phyloP scores from a whole-genome alignment of 2,888 invertebrate genomes.

The Sarcophaga carnaria region DNA sequence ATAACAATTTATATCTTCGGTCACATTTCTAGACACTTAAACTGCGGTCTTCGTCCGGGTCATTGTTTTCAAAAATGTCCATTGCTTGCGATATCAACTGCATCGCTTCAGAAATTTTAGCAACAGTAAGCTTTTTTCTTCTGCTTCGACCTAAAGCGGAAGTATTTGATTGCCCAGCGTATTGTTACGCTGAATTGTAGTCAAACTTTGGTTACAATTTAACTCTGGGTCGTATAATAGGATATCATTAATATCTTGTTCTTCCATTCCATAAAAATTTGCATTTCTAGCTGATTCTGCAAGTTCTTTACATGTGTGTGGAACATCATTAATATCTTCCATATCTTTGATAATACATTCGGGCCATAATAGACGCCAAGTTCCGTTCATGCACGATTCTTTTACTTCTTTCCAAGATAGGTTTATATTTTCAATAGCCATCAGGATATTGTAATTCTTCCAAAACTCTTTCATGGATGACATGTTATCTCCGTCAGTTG shows the following conservation, averaged over 20 bases:
- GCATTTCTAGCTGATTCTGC: slow-evolving; percentile 17
- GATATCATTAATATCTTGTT: slow-evolving; percentile 29
- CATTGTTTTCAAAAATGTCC: slow-evolving; percentile 45
- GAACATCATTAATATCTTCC: slow-evolving; percentile 8
- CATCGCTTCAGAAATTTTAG: slow-evolving; percentile 38
- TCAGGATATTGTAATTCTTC: neutral
- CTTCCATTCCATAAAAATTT: slow-evolving; percentile 10
- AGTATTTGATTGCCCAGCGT: neutral
- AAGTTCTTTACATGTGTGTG: slow-evolving; percentile 26
- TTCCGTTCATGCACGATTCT: neutral
- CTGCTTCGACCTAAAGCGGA: slow-evolving; percentile 11
- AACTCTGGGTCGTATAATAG: slow-evolving; percentile 24
- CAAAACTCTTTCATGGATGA: slow-evolving; percentile 25
- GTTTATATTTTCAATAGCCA: slow-evolving; percentile 22
- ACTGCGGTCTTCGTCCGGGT: slow-evolving; percentile 33
- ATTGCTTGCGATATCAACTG: slow-evolving; percentile 41
- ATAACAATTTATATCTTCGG: slow-evolving; percentile 6
- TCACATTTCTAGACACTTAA: slow-evolving; percentile 37
- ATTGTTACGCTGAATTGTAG: neutral
- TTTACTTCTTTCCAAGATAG: slow-evolving; percentile 24
- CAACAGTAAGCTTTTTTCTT: slow-evolving; percentile 30
- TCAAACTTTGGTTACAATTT: slow-evolving; percentile 26
- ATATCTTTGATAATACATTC: slow-evolving; percentile 25
- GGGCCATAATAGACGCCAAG: slow-evolving; percentile 5
- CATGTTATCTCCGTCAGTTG: slow-evolving; percentile 21